Evolutionary conservation across 2,113 vertebrate species (phyloP).

Genomic region (Rana temporaria): DNA sequence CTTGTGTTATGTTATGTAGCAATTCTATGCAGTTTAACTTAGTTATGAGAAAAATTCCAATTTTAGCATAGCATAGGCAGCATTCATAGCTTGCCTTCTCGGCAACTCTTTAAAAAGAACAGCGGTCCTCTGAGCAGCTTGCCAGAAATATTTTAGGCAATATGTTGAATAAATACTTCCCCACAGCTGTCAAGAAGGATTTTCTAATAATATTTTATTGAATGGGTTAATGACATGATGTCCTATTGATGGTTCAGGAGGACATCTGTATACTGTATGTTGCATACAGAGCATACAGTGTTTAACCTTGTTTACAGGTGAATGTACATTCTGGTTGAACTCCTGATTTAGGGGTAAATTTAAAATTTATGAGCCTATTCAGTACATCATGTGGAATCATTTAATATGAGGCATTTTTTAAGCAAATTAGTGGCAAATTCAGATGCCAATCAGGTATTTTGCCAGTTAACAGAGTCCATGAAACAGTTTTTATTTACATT

Average conservation of each 20-base stretch:
- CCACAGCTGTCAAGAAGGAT: conserved; percentile 32
- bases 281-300: no score
- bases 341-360: no score
- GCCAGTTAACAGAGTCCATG: no score
- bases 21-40: neutral
- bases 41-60: conserved; percentile 10
- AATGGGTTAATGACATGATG: neutral
- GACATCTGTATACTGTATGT: neutral
- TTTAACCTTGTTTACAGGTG: no score
- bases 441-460: no score
- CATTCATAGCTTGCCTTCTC: conserved; percentile 17
- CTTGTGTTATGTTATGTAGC: neutral
- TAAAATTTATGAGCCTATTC: no score
- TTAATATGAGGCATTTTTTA: no score
- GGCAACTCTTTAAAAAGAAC: conserved; percentile 8
- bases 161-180: conserved; percentile 3
- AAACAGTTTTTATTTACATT: no score
- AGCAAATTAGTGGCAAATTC: no score
- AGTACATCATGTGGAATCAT: no score
- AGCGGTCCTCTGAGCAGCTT: conserved; percentile 7
- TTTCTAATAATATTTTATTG: conserved; percentile 36
- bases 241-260: neutral
- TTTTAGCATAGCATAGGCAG: neutral
- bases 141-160: conserved; percentile 14
- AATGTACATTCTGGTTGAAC: no score